A percentile compares a stretch with the other conserved stretches of the same genome.
phyloP scores from a whole-genome alignment of 2,113 vertebrate genomes.

The Pseudopodoces humilis region DNA sequence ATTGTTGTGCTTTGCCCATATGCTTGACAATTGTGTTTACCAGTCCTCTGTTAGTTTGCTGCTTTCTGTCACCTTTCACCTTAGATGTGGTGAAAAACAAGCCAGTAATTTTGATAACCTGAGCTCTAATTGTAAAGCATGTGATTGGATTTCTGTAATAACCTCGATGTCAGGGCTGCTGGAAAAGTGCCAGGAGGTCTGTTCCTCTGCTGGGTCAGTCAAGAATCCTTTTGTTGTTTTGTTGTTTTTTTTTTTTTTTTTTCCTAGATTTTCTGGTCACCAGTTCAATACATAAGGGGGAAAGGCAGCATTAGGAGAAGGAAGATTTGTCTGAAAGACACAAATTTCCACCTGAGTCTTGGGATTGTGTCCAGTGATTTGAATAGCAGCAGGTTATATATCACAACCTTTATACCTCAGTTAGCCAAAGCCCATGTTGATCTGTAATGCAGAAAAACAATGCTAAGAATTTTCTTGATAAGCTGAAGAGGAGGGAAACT shows the following conservation, averaged over 20 bases:
- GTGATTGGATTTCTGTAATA: constrained; percentile 13
- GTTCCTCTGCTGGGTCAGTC: not conserved
- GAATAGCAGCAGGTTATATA: not conserved
- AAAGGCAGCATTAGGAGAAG: not conserved
- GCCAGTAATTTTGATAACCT: not conserved
- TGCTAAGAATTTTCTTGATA: not conserved
- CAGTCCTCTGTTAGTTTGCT: not conserved
- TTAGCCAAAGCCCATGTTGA: not conserved
- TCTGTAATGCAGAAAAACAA: not conserved
- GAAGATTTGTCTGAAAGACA: not conserved
- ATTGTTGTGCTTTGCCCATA: not conserved
- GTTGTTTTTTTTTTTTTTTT: not conserved
- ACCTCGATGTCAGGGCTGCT: not conserved
- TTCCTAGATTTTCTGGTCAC: not conserved
- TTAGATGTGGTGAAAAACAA: not conserved
- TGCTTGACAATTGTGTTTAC: not conserved
- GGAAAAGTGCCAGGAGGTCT: constrained; percentile 1
- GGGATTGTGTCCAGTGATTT: not conserved
- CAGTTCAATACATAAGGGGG: not conserved
- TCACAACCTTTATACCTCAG: not conserved
- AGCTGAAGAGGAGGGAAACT: not conserved
- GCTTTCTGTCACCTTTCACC: constrained; percentile 30
- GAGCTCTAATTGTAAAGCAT: constrained; percentile 3
- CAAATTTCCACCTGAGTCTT: not conserved
- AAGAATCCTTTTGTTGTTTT: not conserved